Percentiles rank a stretch among this genome's conserved stretches.
Evolutionary conservation across 2,888 invertebrate species (phyloP).

Genomic region (Trachelus iudaicus): DNA sequence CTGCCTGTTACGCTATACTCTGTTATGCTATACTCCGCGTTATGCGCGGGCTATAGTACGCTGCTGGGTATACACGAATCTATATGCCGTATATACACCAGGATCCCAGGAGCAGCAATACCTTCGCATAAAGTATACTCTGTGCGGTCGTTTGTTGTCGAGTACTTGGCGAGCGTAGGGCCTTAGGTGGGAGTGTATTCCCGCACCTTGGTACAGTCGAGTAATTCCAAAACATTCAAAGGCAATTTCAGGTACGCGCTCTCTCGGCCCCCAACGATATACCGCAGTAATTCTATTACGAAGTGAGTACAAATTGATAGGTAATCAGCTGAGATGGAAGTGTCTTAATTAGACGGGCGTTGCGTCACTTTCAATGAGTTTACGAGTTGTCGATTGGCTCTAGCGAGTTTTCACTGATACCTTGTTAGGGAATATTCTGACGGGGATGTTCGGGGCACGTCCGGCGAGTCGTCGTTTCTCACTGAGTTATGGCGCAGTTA

Average conservation of each 20-base stretch:
- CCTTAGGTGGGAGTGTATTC: background rate
- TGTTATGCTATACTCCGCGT: background rate
- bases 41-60: background rate
- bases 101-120: background rate
- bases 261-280: background rate
- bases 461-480: background rate
- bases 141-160: conserved; percentile 1
- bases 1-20: background rate
- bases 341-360: background rate
- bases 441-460: background rate
- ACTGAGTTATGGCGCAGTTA: background rate
- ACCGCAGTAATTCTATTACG: background rate
- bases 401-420: background rate
- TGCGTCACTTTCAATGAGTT: background rate
- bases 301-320: background rate
- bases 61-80: background rate
- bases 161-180: background rate
- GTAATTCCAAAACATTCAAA: background rate
- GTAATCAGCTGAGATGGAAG: background rate
- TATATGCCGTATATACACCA: background rate
- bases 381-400: background rate
- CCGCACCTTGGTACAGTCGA: background rate
- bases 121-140: conserved; percentile 1
- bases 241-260: background rate
- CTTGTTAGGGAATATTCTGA: background rate